Conservation (phyloP, 2,113 vertebrate species). For the Siphamia tubifer region DNA sequence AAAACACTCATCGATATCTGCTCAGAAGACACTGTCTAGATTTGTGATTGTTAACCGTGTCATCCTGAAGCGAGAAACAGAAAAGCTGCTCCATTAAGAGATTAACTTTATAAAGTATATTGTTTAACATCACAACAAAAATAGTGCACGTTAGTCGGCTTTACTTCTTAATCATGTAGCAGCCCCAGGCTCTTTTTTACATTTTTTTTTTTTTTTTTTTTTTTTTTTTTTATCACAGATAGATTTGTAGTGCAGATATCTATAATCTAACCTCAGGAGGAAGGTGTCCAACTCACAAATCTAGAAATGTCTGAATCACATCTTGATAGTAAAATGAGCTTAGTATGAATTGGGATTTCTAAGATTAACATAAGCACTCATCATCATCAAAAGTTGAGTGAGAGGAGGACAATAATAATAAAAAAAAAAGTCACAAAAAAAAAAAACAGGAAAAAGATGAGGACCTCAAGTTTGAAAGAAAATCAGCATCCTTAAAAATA, state of each 20-base stretch:
- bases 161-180: background rate
- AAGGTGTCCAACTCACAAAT: conserved; percentile 12
- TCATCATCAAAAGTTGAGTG: conserved; percentile 5
- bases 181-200: no score
- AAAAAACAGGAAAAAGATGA: background rate
- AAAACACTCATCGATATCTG: conserved; percentile 17
- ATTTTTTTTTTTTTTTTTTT: no score
- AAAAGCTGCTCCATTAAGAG: conserved; percentile 3
- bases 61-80: conserved; percentile 14
- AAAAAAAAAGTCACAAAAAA: background rate
- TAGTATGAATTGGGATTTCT: background rate
- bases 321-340: background rate
- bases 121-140: background rate
- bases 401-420: background rate
- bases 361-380: conserved; percentile 3
- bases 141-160: conserved; percentile 5
- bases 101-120: conserved; percentile 3
- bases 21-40: conserved; percentile 10
- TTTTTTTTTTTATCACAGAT: no score
- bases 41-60: conserved; percentile 16
- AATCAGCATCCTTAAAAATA: conserved; percentile 19
- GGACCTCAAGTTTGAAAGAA: conserved; percentile 23
- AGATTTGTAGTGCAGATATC: background rate
- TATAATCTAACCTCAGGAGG: background rate
- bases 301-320: background rate